Base-by-base conservation (phyloP, 2,797 vertebrate species). In the Kryptopterus vitreolus region DNA sequence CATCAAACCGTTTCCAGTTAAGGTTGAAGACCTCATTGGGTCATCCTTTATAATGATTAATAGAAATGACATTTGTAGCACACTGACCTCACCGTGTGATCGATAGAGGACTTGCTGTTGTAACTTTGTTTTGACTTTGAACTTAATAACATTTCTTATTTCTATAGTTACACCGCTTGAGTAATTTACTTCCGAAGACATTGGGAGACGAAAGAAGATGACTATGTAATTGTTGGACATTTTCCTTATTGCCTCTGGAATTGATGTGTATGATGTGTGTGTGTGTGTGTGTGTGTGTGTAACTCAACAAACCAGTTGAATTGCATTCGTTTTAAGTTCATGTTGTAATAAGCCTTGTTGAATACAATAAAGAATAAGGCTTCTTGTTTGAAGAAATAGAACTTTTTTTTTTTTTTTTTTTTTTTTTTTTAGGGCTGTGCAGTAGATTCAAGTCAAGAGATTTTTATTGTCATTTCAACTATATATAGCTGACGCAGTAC, bases 1-100 rank as follows among this genome's bases (percentile, higher is more conserved):
- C 46, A 58, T 43, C 38, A 50, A 71, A 46, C 22, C 58, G 22
- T 76, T 71, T 52, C 81, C 58, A 61, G 53, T 81, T 18, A 22
- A 61, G 68, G 61, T 58, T 50, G 50, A 59, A 20, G 20, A 72
- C 20, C 57, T 26, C 50, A 75, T 6, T 66, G 84, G 91, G 87
- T 24, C 72, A 59, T 69, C 81, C 87, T 86, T 87, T 76, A 80
- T 91, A 93, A 94, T 94, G 87, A 94, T 94, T 94, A 88, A 92
- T 88, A 57, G 55, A 1, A 5, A 82, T 83, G 82, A 81, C 88
- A 83, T 91, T 76, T 85, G 69, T 75, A 86, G 72, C 58, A 16
- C 89, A 84, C 31, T 77, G n/a, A 35, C 57, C 43, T 58, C 38
- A 10, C 58, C 79, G 75, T 48, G 53, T 85, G 81, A 90, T 92